Percentiles rank a stretch among this genome's conserved stretches.
Conservation (phyloP, 23 tunicate genomes). For the Trididemnum clinides region DNA sequence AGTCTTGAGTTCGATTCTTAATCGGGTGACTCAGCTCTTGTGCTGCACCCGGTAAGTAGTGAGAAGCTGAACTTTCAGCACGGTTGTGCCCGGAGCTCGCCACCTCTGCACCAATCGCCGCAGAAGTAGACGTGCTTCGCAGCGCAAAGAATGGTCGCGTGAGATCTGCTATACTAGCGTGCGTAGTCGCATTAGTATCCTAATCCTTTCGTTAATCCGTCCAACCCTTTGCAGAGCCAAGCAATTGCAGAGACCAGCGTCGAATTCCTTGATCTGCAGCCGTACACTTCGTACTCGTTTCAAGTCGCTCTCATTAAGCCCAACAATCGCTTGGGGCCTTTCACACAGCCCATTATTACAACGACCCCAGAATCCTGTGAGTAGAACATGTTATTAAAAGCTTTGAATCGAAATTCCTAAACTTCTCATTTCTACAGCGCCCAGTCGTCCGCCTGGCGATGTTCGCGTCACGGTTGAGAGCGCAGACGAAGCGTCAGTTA, state of each 20-base stretch:
- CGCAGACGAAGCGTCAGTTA: slow-evolving; percentile 18
- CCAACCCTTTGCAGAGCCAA: neutral
- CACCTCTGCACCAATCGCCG: too few relatives aligned
- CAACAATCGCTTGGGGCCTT: slow-evolving; percentile 1
- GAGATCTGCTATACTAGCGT: too few relatives aligned
- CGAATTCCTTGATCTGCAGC: neutral
- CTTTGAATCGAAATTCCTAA: neutral
- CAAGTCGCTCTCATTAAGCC: slow-evolving; percentile 32
- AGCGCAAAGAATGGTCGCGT: too few relatives aligned
- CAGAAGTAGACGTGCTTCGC: too few relatives aligned
- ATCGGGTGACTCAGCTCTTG: too few relatives aligned
- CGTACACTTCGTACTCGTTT: slow-evolving; percentile 37
- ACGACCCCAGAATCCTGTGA: slow-evolving; percentile 9
- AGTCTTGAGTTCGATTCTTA: too few relatives aligned
- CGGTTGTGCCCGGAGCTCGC: too few relatives aligned
- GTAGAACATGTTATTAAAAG: neutral
- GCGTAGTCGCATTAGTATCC: neutral
- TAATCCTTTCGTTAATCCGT: too few relatives aligned
- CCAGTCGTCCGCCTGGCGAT: slow-evolving; percentile 35
- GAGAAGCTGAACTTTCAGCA: too few relatives aligned
- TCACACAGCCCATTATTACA: neutral
- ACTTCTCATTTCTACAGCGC: slow-evolving; percentile 12
- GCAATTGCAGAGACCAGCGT: neutral
- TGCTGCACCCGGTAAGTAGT: too few relatives aligned
- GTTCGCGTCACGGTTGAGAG: slow-evolving; percentile 6